Evolutionary conservation across 2,888 invertebrate genomes (phyloP).

Genomic region (Platerodrilus igneus): DNA sequence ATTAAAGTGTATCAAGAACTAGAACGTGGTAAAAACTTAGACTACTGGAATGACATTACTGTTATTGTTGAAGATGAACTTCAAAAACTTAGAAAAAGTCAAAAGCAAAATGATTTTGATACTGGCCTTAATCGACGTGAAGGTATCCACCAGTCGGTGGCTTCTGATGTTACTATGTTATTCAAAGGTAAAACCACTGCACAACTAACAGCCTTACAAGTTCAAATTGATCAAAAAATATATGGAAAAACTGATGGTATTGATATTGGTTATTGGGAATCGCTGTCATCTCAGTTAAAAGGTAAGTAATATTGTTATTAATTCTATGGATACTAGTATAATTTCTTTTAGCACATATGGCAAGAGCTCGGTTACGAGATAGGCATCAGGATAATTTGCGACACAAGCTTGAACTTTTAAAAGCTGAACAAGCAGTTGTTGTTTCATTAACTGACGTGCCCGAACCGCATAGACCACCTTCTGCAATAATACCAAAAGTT

Average conservation of each 20-base stretch:
- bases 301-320: constrained; percentile 43
- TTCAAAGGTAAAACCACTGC: constrained; percentile 90
- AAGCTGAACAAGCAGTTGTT: constrained; percentile 73
- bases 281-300: constrained; percentile 88
- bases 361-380: constrained; percentile 85
- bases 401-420: constrained; percentile 83
- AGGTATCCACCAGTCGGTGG: constrained; percentile 85
- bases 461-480: constrained; percentile 14
- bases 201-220: constrained; percentile 78
- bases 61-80: constrained; percentile 92
- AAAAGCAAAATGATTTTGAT: constrained; percentile 58
- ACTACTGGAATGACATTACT: constrained; percentile 95
- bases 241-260: constrained; percentile 80
- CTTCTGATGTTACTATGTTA: constrained; percentile 80
- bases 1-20: constrained; percentile 93
- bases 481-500: constrained; percentile 21
- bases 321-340: neutral
- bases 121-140: constrained; percentile 52
- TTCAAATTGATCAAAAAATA: constrained; percentile 83
- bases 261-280: constrained; percentile 98
- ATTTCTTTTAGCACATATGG: constrained; percentile 73
- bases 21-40: constrained; percentile 80
- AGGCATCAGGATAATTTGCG: constrained; percentile 86
- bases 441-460: constrained; percentile 25
- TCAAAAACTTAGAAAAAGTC: constrained; percentile 74